phyloP scores from a whole-genome alignment of 92 coral and sea anemone species.

The Epizoanthus fatuus region DNA sequence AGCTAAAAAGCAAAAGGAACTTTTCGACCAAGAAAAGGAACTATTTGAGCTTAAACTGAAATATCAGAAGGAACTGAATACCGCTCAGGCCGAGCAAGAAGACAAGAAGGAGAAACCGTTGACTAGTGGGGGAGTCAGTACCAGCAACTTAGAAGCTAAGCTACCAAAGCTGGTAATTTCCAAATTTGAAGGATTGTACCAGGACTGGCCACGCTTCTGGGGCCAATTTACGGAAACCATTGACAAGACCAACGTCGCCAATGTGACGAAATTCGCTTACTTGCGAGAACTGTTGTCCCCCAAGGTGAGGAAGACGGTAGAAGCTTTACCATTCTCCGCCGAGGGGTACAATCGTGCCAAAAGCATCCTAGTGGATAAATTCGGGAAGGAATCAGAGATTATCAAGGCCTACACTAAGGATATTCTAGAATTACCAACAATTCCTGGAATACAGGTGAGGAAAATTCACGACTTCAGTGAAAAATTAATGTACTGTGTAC shows the following conservation, averaged over 20 bases:
- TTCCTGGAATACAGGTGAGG: constrained; percentile 19
- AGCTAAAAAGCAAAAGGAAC: constrained; percentile 30
- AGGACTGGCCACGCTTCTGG: constrained; percentile 59
- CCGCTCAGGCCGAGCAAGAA: constrained; percentile 12
- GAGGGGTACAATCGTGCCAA: constrained; percentile 65
- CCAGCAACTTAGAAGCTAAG: constrained; percentile 38
- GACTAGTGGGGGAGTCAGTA: background rate
- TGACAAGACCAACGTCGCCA: constrained; percentile 42
- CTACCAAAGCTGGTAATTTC: constrained; percentile 47
- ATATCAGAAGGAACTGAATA: constrained; percentile 44
- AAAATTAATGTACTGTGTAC: constrained; percentile 51
- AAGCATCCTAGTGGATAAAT: constrained; percentile 38
- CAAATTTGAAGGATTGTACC: constrained; percentile 43
- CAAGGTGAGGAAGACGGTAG: constrained; percentile 40
- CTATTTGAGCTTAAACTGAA: constrained; percentile 60
- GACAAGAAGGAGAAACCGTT: background rate
- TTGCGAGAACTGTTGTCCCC: constrained; percentile 14
- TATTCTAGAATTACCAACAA: constrained; percentile 33
- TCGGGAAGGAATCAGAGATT: constrained; percentile 38
- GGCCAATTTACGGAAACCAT: background rate
- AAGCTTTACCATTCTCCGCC: constrained; percentile 52
- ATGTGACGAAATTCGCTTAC: constrained; percentile 62
- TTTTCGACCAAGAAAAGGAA: background rate
- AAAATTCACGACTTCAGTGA: constrained; percentile 57
- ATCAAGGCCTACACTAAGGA: constrained; percentile 42